These are phyloP conservation scores for Ciconia maguari DNA, from an alignment of 2,113 vertebrate genomes.

Conservation along the genomic window DNA sequence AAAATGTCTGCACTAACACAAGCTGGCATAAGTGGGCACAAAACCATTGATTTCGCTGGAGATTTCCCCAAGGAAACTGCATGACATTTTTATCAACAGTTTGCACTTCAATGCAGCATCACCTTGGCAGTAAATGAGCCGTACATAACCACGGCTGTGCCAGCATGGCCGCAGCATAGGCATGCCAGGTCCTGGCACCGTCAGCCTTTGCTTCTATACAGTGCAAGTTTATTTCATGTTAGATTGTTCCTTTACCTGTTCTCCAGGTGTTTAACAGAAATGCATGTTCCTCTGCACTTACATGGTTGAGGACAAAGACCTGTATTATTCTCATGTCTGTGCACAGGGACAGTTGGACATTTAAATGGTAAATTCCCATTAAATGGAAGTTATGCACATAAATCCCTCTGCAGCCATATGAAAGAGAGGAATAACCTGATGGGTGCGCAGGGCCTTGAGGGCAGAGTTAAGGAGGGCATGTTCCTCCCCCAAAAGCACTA, in stretches of 20 bases:
- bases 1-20: neutral
- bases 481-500: neutral
- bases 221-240: neutral
- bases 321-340: neutral
- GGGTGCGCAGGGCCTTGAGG: neutral
- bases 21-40: neutral
- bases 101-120: neutral
- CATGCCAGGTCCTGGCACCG: neutral
- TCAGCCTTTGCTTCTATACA: neutral
- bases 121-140: neutral
- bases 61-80: neutral
- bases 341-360: fast-evolving
- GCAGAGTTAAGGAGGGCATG: neutral
- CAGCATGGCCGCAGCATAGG: neutral
- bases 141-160: neutral
- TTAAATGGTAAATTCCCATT: neutral
- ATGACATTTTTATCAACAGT: neutral
- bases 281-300: neutral
- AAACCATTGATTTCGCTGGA: neutral
- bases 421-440: neutral
- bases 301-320: neutral
- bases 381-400: neutral
- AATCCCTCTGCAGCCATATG: neutral
- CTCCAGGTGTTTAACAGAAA: neutral
- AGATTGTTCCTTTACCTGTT: neutral